Evolutionary conservation across 2,888 invertebrate species (phyloP).

Genomic region (Acanthosepion lycidas): DNA sequence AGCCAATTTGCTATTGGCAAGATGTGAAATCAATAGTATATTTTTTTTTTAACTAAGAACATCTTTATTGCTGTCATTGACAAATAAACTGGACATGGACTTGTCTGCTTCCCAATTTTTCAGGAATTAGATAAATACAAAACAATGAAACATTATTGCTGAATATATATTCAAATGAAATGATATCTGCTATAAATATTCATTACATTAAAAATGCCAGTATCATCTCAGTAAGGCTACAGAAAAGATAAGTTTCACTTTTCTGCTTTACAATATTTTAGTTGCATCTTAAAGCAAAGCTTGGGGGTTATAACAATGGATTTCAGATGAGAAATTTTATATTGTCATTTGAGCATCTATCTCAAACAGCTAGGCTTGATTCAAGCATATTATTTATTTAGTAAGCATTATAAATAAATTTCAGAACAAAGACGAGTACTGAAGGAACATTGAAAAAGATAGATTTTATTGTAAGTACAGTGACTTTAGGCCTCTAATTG

Average conservation of each 20-base stretch:
- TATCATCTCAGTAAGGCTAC: background rate
- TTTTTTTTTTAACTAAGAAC: background rate
- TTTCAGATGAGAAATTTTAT: too few species aligned
- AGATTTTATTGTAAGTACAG: too few species aligned
- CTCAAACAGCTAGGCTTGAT: too few species aligned
- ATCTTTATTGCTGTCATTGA: background rate
- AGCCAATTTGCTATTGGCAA: slow-evolving; percentile 33
- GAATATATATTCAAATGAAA: slow-evolving; percentile 21
- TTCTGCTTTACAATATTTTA: background rate
- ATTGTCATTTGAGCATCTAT: too few species aligned
- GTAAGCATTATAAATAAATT: too few species aligned
- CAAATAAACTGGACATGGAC: background rate
- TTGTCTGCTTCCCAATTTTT: background rate
- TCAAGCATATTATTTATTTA: too few species aligned
- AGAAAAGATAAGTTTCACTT: background rate
- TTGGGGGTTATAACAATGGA: too few species aligned
- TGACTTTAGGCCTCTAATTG: too few species aligned
- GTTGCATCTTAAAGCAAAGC: too few species aligned
- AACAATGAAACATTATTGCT: background rate
- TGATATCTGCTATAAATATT: background rate
- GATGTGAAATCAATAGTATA: background rate
- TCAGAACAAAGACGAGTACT: too few species aligned
- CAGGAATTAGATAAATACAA: background rate
- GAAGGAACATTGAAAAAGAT: too few species aligned
- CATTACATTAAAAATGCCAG: background rate